Evolutionary conservation across 2,797 vertebrate genomes (phyloP), one percentile per base, ranked within the genome.

Genomic region (Crenuchus spilurus): DNA sequence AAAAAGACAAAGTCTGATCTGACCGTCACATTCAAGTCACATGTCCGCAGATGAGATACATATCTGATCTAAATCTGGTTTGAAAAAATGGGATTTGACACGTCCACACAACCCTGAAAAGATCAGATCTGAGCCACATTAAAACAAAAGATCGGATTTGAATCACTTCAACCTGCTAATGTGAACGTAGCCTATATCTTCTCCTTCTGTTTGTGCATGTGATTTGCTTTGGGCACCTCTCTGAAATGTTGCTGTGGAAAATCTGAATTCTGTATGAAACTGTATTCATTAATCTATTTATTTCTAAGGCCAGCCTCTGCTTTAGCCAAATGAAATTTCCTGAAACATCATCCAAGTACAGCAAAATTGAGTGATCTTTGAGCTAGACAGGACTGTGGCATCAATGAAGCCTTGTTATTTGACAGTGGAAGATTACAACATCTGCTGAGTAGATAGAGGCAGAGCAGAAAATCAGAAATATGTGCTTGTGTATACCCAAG

Each of bases 381-480:
- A 39, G 18, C 57, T 14, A 20, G 57, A 39, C 57, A 37, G 9
- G 22, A 22, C 33, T 37, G 7, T 18, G 57, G 18, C 33, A 37
- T 60, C 57, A 39, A 37, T 1, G 10, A 24, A 60, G 55, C 55
- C 8, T 18, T 58, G 55, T 58, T 33, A 60, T 74, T 33, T 24
- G 71, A 65, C 33, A 37, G 41, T 44, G 48, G 63, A 51, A 37
- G 60, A 60, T 71, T 66, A 62, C 42, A 65, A 71, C 68, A 76
- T 76, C 68, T 72, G 75, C 64, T 67, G 69, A 39, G 41, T 62
- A 77, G 75, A 77, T 67, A 54, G 16, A 72, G 63, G 44, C 70
- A 10, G 41, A 60, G 57, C 11, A 69, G 35, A 42, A 42, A 31
- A 60, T 42, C 41, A 13, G 28, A 30, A 64, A 41, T 44, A 41